Conservation (phyloP, 2,113 vertebrate genomes). For the Struthio camelus region DNA sequence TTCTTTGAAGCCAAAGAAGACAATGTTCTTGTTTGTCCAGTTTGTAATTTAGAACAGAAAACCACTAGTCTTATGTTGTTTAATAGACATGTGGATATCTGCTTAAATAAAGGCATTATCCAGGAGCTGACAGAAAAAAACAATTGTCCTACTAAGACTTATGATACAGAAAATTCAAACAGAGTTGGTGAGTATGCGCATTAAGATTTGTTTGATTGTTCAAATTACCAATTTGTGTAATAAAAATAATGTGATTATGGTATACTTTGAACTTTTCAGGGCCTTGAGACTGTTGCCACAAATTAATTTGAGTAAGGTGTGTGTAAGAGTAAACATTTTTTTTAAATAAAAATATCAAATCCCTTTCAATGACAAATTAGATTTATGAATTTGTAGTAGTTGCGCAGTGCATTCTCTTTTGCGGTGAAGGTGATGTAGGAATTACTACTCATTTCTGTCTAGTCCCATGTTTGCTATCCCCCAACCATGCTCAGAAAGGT, state of each 20-base stretch:
- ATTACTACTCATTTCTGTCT: not conserved
- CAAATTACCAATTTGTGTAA: not conserved
- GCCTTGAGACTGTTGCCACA: not conserved
- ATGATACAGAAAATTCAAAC: constrained; percentile 34
- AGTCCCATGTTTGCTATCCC: not conserved
- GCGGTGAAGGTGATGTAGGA: not conserved
- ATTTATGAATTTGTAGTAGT: not conserved
- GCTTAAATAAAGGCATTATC: constrained; percentile 90
- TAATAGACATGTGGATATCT: constrained; percentile 93
- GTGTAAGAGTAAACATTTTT: not conserved
- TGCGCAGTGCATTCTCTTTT: not conserved
- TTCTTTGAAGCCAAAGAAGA: constrained; percentile 15
- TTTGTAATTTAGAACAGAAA: constrained; percentile 88
- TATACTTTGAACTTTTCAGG: not conserved
- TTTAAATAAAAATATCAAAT: not conserved
- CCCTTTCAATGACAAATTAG: not conserved
- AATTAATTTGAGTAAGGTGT: not conserved
- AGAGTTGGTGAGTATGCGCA: constrained; percentile 75
- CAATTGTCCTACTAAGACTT: constrained; percentile 1
- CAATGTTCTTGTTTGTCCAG: constrained; percentile 83
- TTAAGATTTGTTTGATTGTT: not conserved
- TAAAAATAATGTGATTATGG: not conserved
- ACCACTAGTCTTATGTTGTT: constrained; percentile 85
- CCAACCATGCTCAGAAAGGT: not conserved
- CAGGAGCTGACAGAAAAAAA: constrained; percentile 78